These are phyloP conservation scores for Megalopta genalis DNA, from an alignment of 1,140 invertebrate genomes.

Conservation along the genomic window DNA sequence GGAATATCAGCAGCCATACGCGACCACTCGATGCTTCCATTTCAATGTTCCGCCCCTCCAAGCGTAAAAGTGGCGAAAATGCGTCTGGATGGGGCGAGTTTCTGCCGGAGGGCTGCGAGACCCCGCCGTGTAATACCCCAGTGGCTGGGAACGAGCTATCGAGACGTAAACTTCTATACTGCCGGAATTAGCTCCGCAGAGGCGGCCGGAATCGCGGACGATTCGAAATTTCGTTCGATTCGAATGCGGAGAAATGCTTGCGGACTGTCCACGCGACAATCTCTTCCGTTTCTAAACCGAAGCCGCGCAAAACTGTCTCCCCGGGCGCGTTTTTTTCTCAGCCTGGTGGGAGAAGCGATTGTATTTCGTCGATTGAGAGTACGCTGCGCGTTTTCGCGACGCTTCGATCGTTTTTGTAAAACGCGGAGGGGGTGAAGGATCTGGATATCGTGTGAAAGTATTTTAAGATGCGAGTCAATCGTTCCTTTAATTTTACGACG, in stretches of 20 bases:
- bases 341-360: not conserved
- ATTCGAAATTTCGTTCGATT: constrained; percentile 1
- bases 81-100: constrained; percentile 50
- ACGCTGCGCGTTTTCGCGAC: not conserved
- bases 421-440: too few relatives aligned
- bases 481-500: too few relatives aligned
- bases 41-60: constrained; percentile 75
- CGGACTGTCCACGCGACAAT: not conserved
- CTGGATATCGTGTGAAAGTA: too few relatives aligned
- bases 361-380: not conserved
- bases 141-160: constrained; percentile 29
- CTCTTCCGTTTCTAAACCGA: not conserved
- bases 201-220: constrained; percentile 14
- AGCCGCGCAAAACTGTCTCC: not conserved
- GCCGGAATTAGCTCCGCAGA: constrained; percentile 22
- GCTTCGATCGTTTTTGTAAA: too few relatives aligned
- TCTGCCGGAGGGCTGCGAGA: constrained; percentile 39
- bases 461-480: too few relatives aligned
- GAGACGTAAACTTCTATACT: constrained; percentile 39
- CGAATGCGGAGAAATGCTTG: not conserved
- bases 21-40: constrained; percentile 73
- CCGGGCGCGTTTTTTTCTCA: not conserved
- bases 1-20: constrained; percentile 71
- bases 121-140: constrained; percentile 25
- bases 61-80: constrained; percentile 77